Evolutionary conservation across 2,888 invertebrate species (phyloP), one percentile per base, ranked within the genome.

Genomic region (Drosophila differens): DNA sequence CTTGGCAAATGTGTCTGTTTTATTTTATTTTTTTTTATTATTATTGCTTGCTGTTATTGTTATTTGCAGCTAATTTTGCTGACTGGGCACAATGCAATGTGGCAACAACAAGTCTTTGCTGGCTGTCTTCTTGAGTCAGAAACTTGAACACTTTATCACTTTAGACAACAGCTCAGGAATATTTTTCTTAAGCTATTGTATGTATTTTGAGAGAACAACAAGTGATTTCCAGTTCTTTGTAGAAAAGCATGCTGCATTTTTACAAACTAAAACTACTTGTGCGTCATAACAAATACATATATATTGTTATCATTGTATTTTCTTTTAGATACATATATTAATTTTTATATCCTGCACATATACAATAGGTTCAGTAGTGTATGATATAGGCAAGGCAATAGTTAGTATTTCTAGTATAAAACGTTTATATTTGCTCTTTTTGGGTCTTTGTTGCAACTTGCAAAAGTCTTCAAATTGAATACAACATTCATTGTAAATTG

Each of bases 1-100:
- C 72, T 66, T 32, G 22, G 44, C 71, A 77, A 32, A 16, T 41
- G 54, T 39, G 47, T 53, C 41, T 59, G 44, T 59, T 10, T 37
- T 54, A 25, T 6, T 25, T n/a, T 14, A 9, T 28, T 12, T 28
- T 12, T 19, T 54, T 32, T n/a, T n/a, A n/a, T n/a, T 9, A 4
- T 14, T 47, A 9, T 22, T 47, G 4, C 22, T 25, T 25, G 16
- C 19, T 55, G 49, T 39, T 30, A 35, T 52, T 47, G 16, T 37
- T 59, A 33, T 53, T 63, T 59, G 25, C 37, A 19, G 22, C 22
- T 44, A n/a, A 28, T 76, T 47, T 35, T 61, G 55, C 55, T 35
- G 76, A 60, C 52, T 58, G 52, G 35, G n/a, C 57, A 32, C 35
- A 30, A 16, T 41, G 30, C 30, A 22, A 41, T 52, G 30, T 47